Evolutionary conservation across 2,888 invertebrate species (phyloP).

Genomic region (Agriopis marginaria): DNA sequence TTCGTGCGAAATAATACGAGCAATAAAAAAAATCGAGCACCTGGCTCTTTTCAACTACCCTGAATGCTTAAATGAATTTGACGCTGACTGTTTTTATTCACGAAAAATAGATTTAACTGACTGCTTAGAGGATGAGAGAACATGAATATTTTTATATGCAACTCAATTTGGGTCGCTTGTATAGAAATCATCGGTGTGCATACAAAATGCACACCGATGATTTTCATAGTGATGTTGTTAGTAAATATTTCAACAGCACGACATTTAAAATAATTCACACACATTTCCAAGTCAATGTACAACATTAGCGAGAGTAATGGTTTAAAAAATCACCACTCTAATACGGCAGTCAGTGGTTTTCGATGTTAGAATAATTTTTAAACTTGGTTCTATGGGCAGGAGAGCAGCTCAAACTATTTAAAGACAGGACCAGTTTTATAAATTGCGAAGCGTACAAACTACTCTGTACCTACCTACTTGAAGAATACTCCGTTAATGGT

Average conservation of each 20-base stretch:
- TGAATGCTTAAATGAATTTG: too few species aligned
- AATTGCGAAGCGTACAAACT: slow-evolving; percentile 16
- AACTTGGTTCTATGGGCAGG: slow-evolving; percentile 10
- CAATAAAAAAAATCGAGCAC: too few species aligned
- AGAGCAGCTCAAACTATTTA: slow-evolving; percentile 19
- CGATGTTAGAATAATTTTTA: slow-evolving; percentile 20
- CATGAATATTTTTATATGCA: neutral
- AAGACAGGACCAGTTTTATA: slow-evolving; percentile 24
- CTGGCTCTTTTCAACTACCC: too few species aligned
- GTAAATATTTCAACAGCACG: slow-evolving; percentile 14
- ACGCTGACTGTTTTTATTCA: slow-evolving; percentile 17
- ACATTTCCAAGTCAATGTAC: slow-evolving; percentile 23
- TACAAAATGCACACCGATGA: too few species aligned
- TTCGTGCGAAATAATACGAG: too few species aligned
- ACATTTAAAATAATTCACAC: slow-evolving; percentile 12
- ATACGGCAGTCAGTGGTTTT: slow-evolving; percentile 4
- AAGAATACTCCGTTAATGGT: slow-evolving; percentile 13
- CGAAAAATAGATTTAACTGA: neutral
- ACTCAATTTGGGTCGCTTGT: neutral
- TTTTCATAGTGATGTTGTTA: neutral
- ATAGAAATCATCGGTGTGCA: neutral
- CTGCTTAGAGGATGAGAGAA: neutral
- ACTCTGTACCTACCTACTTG: slow-evolving; percentile 4
- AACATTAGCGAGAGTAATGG: slow-evolving; percentile 19
- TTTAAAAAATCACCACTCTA: slow-evolving; percentile 21